Percentiles rank a stretch among this genome's conserved stretches.
Evolutionary conservation across 2,113 vertebrate genomes (phyloP).

Genomic region (Sciurus niger): DNA sequence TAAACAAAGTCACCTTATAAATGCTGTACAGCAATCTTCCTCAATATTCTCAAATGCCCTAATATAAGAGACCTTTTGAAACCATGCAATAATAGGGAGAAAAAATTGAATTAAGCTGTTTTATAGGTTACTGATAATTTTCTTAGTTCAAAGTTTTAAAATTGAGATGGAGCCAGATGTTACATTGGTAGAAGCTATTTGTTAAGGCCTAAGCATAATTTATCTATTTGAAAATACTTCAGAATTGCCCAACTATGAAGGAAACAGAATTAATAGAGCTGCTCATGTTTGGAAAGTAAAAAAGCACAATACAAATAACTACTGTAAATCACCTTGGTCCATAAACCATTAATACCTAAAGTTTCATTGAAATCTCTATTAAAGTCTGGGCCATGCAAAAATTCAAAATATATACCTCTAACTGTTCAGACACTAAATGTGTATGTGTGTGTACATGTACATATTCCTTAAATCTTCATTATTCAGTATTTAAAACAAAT

Average conservation of each 20-base stretch:
- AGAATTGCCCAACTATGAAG: not conserved
- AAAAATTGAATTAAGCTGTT: not conserved
- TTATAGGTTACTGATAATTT: not conserved
- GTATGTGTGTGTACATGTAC: not conserved
- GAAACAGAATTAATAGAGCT: not conserved
- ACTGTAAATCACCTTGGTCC: not conserved
- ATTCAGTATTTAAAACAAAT: not conserved
- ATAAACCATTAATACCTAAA: not conserved
- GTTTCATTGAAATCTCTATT: not conserved
- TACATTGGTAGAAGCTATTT: not conserved
- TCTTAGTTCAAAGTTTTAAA: not conserved
- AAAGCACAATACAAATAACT: not conserved
- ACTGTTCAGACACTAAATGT: not conserved
- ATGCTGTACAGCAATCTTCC: not conserved
- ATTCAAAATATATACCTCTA: not conserved
- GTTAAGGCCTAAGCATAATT: not conserved
- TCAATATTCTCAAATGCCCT: not conserved
- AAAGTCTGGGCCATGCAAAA: not conserved
- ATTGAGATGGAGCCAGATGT: not conserved
- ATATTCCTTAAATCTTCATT: not conserved
- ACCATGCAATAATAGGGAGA: not conserved
- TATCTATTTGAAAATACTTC: not conserved
- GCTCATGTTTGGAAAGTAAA: not conserved
- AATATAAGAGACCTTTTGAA: not conserved
- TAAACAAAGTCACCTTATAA: not conserved